phyloP scores from a whole-genome alignment of 2,113 vertebrate species.

The Psettodes erumei region DNA sequence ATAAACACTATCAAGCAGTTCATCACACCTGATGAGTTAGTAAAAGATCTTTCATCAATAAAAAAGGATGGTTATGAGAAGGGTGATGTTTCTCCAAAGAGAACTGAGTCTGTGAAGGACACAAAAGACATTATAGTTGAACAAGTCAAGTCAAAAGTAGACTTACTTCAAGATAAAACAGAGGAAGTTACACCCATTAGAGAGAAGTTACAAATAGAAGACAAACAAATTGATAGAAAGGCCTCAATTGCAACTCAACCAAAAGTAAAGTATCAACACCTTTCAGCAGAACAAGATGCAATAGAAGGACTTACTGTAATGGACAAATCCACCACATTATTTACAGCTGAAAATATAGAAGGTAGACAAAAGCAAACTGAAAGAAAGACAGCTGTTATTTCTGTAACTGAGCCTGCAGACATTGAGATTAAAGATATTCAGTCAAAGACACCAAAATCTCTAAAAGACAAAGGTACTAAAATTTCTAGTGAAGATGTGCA shows the following conservation, averaged over 20 bases:
- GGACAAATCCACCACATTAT: not conserved
- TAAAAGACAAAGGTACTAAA: not conserved
- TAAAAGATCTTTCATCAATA: not conserved
- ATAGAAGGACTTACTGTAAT: not conserved
- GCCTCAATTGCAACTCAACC: not conserved
- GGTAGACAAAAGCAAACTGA: not conserved
- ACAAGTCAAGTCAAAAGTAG: not conserved
- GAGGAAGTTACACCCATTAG: not conserved
- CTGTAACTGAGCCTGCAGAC: not conserved
- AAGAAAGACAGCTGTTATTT: too few relatives aligned
- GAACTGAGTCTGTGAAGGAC: not conserved
- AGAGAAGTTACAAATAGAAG: not conserved
- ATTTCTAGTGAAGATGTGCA: not conserved
- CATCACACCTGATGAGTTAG: not conserved
- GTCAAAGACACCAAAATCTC: not conserved
- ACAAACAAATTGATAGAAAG: conserved; percentile 10
- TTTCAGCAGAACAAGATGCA: not conserved
- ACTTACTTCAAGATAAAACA: conserved; percentile 8
- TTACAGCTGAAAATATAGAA: not conserved
- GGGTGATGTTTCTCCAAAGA: not conserved
- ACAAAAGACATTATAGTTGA: not conserved
- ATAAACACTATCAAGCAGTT: not conserved
- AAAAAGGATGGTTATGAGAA: not conserved
- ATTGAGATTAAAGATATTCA: not conserved
- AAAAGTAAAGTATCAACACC: not conserved